Evolutionary conservation across 2,113 vertebrate genomes (phyloP).

Genomic region (Myiozetetes cayanensis): DNA sequence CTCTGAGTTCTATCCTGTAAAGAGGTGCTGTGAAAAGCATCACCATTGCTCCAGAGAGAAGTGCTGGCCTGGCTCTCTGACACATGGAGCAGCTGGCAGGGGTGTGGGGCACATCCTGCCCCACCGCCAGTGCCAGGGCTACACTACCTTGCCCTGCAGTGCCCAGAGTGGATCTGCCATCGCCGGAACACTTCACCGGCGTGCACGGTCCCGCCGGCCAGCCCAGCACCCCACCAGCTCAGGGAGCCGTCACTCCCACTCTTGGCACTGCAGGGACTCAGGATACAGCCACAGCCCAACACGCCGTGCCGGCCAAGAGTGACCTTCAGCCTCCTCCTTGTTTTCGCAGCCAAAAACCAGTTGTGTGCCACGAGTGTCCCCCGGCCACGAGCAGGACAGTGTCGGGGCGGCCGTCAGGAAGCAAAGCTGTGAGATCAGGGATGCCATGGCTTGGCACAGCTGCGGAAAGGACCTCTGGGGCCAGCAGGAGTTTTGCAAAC

Average conservation of each 20-base stretch:
- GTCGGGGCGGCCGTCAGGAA: rapidly evolving
- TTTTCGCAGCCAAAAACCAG: not conserved
- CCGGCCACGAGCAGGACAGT: rapidly evolving
- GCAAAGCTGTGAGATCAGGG: not conserved
- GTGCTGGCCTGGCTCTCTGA: not conserved
- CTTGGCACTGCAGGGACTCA: not conserved
- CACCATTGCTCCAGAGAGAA: not conserved
- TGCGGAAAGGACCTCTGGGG: rapidly evolving
- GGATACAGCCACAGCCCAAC: not conserved
- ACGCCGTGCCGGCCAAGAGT: rapidly evolving
- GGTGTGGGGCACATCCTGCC: not conserved
- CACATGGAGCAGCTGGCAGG: not conserved
- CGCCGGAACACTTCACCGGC: rapidly evolving
- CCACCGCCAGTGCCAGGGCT: not conserved
- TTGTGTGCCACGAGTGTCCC: rapidly evolving
- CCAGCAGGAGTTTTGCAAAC: not conserved
- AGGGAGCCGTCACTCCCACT: rapidly evolving
- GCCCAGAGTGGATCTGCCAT: not conserved
- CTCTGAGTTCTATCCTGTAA: not conserved
- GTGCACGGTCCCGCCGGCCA: not conserved
- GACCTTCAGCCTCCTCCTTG: not conserved
- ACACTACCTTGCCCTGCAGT: not conserved
- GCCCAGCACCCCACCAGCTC: not conserved
- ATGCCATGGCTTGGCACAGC: rapidly evolving
- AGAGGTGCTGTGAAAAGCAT: not conserved